A percentile compares a stretch with the other conserved stretches of the same genome.
phyloP scores from a whole-genome alignment of 2,888 invertebrate genomes.

The Lagria hirta region DNA sequence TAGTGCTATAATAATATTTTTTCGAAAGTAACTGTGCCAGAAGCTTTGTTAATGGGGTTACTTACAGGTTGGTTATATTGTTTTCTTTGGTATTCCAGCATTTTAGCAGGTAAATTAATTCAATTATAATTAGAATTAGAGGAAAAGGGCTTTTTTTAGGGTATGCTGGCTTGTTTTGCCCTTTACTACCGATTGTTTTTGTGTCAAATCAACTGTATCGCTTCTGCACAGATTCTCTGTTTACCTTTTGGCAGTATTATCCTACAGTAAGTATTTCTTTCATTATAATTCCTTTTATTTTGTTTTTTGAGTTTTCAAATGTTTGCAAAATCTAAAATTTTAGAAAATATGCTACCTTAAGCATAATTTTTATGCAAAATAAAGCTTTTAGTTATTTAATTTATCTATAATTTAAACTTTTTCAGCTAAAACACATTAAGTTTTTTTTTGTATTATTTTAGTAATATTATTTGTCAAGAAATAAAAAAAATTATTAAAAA shows the following conservation, averaged over 20 bases:
- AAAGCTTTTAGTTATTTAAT: no score
- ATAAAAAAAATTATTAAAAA: no score
- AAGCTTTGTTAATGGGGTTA: slow-evolving; percentile 35
- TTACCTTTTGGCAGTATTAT: slow-evolving; percentile 80
- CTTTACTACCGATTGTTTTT: slow-evolving; percentile 69
- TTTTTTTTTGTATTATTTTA: no score
- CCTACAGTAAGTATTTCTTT: slow-evolving; percentile 76
- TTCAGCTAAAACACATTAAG: no score
- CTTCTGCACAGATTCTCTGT: slow-evolving; percentile 67
- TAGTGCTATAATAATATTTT: slow-evolving; percentile 6
- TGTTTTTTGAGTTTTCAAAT: no score
- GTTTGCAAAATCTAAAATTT: no score
- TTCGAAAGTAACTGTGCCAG: no score
- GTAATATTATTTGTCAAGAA: no score
- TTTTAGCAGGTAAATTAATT: slow-evolving; percentile 48
- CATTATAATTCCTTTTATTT: no score
- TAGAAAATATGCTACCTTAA: no score
- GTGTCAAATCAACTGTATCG: slow-evolving; percentile 70
- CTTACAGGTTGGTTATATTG: slow-evolving; percentile 48
- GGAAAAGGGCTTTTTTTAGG: slow-evolving; percentile 37
- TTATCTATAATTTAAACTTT: no score
- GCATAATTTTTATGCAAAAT: no score
- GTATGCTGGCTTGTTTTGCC: slow-evolving; percentile 66
- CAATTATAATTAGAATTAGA: slow-evolving; percentile 13
- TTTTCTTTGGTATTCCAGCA: slow-evolving; percentile 51